These are phyloP conservation scores for Cottoperca gobio DNA, from an alignment of 2,797 vertebrate species.

Conservation along the genomic window DNA sequence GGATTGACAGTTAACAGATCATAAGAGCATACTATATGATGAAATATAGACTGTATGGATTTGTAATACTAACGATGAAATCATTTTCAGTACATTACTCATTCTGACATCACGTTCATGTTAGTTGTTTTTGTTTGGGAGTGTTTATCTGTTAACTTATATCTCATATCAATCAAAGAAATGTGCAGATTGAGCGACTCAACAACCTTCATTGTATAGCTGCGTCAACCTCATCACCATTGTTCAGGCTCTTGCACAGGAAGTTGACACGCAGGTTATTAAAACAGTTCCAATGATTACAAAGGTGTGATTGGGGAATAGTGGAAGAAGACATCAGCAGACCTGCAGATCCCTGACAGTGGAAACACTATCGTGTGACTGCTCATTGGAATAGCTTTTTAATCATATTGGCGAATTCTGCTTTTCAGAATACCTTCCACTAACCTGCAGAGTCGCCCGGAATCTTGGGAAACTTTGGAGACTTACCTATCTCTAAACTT, in stretches of 20 bases:
- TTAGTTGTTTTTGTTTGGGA: background rate
- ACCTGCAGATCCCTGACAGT: too few species aligned
- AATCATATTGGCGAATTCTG: background rate
- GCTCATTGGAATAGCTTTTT: background rate
- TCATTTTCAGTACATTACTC: background rate
- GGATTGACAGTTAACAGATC: background rate
- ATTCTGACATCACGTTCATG: background rate
- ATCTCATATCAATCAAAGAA: background rate
- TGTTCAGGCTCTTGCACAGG: background rate
- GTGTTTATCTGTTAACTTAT: background rate
- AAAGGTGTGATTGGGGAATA: too few species aligned
- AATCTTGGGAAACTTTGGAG: conserved; percentile 19
- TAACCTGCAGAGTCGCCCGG: background rate
- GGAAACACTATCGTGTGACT: too few species aligned
- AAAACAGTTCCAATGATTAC: too few species aligned
- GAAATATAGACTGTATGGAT: background rate
- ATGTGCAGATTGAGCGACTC: background rate
- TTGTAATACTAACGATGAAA: background rate
- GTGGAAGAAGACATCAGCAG: too few species aligned
- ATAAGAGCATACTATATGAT: fast-evolving
- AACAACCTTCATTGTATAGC: too few species aligned
- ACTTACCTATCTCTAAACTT: conserved; percentile 32
- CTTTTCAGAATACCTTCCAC: background rate
- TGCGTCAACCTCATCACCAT: background rate
- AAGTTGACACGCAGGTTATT: too few species aligned